Evolutionary conservation across 1,140 invertebrate genomes (phyloP).

Genomic region (Achatina immaculata): DNA sequence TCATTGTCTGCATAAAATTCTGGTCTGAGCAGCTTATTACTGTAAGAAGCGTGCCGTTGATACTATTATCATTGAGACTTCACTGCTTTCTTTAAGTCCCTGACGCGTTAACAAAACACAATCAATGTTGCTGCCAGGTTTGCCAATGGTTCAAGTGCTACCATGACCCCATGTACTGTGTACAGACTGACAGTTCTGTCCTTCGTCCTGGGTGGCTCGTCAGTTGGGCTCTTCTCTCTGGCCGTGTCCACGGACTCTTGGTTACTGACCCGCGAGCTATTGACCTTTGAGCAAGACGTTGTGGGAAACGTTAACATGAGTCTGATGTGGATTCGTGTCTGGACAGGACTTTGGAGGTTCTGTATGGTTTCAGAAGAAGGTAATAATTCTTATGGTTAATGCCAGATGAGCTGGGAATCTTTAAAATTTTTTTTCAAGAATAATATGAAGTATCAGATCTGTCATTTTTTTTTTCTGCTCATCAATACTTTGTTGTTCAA

Average conservation of each 20-base stretch:
- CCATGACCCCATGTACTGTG: constrained; percentile 44
- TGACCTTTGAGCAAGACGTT: constrained; percentile 23
- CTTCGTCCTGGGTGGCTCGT: constrained; percentile 49
- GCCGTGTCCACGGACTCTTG: constrained; percentile 62
- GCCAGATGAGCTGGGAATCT: too few relatives aligned
- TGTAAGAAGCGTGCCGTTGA: too few relatives aligned
- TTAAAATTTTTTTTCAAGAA: too few relatives aligned
- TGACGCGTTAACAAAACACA: too few relatives aligned
- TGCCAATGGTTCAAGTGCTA: not conserved
- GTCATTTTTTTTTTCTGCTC: too few relatives aligned
- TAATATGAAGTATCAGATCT: too few relatives aligned
- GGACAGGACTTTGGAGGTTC: constrained; percentile 47
- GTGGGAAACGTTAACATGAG: constrained; percentile 22
- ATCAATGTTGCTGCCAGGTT: too few relatives aligned
- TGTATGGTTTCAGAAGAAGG: constrained; percentile 41
- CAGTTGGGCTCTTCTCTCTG: constrained; percentile 50
- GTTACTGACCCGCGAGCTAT: constrained; percentile 55
- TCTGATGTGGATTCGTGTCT: constrained; percentile 34
- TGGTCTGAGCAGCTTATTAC: too few relatives aligned
- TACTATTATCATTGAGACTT: too few relatives aligned
- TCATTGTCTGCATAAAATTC: too few relatives aligned
- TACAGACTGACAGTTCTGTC: constrained; percentile 50
- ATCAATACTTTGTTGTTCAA: too few relatives aligned
- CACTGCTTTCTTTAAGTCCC: too few relatives aligned
- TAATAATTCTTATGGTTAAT: constrained; percentile 20